Evolutionary conservation across 1,140 invertebrate species (phyloP).

Genomic region (Phocides pigmalion): DNA sequence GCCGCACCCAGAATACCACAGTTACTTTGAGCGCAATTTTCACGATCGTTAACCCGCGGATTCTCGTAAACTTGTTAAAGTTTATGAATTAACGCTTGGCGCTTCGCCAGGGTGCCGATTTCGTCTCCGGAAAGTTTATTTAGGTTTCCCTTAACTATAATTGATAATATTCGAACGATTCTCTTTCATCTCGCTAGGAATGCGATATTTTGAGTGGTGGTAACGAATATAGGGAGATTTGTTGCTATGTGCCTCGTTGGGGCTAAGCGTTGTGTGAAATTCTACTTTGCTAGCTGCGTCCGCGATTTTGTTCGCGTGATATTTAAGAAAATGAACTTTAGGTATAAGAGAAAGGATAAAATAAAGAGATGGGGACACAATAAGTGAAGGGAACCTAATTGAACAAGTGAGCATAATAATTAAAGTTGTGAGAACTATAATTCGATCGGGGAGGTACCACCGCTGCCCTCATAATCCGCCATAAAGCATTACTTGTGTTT

Average conservation of each 20-base stretch:
- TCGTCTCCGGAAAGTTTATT: slow-evolving; percentile 62
- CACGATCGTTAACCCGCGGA: slow-evolving; percentile 57
- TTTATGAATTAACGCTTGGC: slow-evolving; percentile 78
- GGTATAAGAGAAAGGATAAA: no score
- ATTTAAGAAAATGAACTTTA: no score
- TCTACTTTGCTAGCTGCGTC: not conserved
- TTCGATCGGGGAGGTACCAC: no score
- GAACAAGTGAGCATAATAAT: no score
- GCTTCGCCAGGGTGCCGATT: slow-evolving; percentile 55
- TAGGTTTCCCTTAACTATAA: slow-evolving; percentile 66
- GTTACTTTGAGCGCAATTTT: slow-evolving; percentile 59
- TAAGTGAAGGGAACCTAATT: no score
- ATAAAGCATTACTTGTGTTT: no score
- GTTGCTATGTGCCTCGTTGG: slow-evolving; percentile 16
- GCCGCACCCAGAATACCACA: slow-evolving; percentile 37
- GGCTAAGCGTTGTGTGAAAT: not conserved
- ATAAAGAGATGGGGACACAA: no score
- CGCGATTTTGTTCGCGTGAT: no score
- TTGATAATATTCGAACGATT: slow-evolving; percentile 63
- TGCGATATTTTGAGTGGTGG: slow-evolving; percentile 19
- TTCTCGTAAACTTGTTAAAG: slow-evolving; percentile 64
- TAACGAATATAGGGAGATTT: slow-evolving; percentile 18
- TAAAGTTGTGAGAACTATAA: no score
- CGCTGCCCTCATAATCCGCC: no score
- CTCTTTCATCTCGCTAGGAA: slow-evolving; percentile 58